These are phyloP conservation scores for Centropus unirufus DNA, from an alignment of 2,113 vertebrate species.

Conservation along the genomic window DNA sequence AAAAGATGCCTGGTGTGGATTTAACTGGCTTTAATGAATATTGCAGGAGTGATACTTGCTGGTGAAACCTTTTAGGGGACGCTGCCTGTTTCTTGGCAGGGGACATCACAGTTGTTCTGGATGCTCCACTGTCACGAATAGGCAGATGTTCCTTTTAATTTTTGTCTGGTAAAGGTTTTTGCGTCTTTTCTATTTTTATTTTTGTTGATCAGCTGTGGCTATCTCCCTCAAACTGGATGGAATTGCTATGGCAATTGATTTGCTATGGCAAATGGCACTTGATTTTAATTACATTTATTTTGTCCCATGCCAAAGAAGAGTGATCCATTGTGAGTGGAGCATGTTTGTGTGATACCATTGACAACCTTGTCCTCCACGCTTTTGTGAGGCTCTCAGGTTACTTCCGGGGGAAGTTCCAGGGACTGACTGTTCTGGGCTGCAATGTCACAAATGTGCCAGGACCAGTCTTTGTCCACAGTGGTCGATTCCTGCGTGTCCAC, in stretches of 20 bases:
- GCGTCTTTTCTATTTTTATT: background rate
- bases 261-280: no score
- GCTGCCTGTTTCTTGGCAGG: background rate
- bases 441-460: fast-evolving
- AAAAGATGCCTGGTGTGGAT: background rate
- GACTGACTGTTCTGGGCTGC: background rate
- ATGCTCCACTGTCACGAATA: background rate
- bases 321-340: background rate
- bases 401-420: background rate
- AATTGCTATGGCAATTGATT: no score
- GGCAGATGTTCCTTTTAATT: background rate
- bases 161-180: background rate
- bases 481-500: background rate
- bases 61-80: background rate
- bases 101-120: background rate
- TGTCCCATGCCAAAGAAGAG: background rate
- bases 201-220: background rate
- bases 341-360: background rate
- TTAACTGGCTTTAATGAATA: background rate
- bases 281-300: background rate
- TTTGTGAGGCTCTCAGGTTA: background rate
- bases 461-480: background rate
- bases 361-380: background rate
- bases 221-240: background rate
- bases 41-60: background rate